Evolutionary conservation across 1,140 invertebrate species (phyloP), one percentile per base, ranked within the genome.

Genomic region (Sinonovacula constricta): DNA sequence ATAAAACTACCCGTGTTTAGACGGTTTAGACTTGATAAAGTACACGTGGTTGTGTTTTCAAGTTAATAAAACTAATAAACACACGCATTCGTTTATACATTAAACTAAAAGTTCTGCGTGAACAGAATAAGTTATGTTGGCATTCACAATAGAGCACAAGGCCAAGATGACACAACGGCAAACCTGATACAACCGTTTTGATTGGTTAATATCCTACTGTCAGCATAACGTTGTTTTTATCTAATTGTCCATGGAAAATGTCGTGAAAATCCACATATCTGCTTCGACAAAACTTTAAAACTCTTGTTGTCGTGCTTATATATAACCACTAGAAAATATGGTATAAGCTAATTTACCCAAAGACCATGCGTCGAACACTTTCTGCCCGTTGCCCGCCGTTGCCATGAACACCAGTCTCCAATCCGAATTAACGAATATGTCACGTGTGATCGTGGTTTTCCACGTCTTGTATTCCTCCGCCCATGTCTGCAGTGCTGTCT

Each of bases 321-420:
- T 12, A 12, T n/a, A 49, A 49, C 45, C 45, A 12, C n/a, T 49
- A 49, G n/a, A 49, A 10, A n/a, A n/a, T 49, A 49, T 49, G 45
- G n/a, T 49, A 12, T 10, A 12, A 49, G 45, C 45, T 49, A 49
- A 10, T 26, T 31, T 3, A 69, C 67, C 67, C 39, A 18, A 34
- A 18, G 34, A 34, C 67, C 67, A 69, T n/a, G 67, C 67, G 2
- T 57, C 22, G 26, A 56, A 57, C 0, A 69, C 67, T 18, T 69
- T 57, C 26, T 69, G 67, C 26, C 53, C 31, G n/a, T 69, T 69
- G 1, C 67, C 51, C 3, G 67, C 33, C 26, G 53, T 54, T 1
- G 67, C 67, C 1, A 51, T 10, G 22, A 69, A 69, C 12, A 69
- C 45, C 31, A 69, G 18, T 54, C 33, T 3, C 67, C 67, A 69